Conservation (phyloP, 2,113 vertebrate genomes). For the Crypturellus undulatus region DNA sequence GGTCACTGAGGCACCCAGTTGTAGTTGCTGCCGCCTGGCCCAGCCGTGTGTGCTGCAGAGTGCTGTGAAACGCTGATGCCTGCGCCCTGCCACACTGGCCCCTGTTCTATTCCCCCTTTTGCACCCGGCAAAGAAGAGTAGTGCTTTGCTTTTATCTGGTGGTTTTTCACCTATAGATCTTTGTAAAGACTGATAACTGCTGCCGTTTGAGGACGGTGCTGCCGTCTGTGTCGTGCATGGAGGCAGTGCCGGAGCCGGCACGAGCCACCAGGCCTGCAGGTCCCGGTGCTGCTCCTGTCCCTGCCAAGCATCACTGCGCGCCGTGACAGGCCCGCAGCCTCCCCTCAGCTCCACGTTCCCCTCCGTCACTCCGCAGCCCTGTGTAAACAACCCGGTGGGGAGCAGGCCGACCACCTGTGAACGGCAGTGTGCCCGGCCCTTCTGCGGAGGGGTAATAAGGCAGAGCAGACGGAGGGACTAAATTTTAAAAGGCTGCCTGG, state of each 20-base stretch:
- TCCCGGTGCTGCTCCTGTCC: not conserved
- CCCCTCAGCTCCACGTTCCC: rapidly evolving
- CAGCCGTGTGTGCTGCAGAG: not conserved
- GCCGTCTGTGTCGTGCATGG: rapidly evolving
- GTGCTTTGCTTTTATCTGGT: not conserved
- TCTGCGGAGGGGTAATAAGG: not conserved
- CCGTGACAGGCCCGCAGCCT: not conserved
- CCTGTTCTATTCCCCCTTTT: not conserved
- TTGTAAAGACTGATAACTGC: rapidly evolving
- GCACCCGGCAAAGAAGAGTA: not conserved
- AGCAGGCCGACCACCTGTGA: constrained; percentile 5
- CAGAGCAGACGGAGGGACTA: not conserved
- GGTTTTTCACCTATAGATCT: not conserved
- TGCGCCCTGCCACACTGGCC: rapidly evolving
- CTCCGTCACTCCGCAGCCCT: rapidly evolving
- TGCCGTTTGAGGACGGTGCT: not conserved
- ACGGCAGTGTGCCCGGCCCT: not conserved
- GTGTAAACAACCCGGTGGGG: not conserved
- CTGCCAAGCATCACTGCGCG: rapidly evolving
- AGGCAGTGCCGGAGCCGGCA: not conserved
- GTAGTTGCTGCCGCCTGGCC: not conserved
- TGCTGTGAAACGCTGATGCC: not conserved
- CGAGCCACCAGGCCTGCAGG: not conserved
- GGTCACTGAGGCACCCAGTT: not conserved
- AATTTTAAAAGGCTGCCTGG: constrained; percentile 32